Conservation (phyloP, 2,888 invertebrate genomes). For the Azorinus chamasolen region DNA sequence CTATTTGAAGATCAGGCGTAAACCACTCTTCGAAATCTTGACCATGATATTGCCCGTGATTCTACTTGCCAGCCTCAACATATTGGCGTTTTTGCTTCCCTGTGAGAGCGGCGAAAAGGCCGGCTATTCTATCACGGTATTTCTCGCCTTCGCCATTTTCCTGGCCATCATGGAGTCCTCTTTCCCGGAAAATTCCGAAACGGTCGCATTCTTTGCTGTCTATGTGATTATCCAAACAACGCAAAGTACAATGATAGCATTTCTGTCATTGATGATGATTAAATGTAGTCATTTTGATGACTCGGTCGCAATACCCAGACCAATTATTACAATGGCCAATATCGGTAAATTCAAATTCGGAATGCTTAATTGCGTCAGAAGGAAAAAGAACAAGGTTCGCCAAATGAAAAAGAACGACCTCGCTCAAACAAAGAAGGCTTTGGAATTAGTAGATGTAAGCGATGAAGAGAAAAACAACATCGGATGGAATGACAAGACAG, state of each 20-base stretch:
- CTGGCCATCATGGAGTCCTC: conserved; percentile 65
- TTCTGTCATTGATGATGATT: neutral
- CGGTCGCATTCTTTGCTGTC: conserved; percentile 51
- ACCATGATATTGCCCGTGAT: conserved; percentile 67
- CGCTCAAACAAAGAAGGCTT: too few relatives aligned
- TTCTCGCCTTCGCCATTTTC: conserved; percentile 68
- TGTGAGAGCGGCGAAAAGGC: conserved; percentile 68
- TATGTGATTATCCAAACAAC: conserved; percentile 9
- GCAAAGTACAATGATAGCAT: conserved; percentile 16
- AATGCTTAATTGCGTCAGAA: too few relatives aligned
- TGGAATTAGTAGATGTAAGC: too few relatives aligned
- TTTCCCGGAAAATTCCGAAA: conserved; percentile 67
- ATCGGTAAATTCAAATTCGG: too few relatives aligned
- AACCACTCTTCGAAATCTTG: conserved; percentile 65
- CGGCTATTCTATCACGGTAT: conserved; percentile 66
- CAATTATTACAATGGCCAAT: too few relatives aligned
- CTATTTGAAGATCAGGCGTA: conserved; percentile 59
- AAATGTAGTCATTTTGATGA: too few relatives aligned
- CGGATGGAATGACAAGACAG: too few relatives aligned
- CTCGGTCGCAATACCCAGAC: too few relatives aligned
- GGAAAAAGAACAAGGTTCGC: too few relatives aligned
- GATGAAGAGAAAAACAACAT: too few relatives aligned
- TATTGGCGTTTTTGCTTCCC: conserved; percentile 67
- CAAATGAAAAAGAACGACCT: too few relatives aligned
- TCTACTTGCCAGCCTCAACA: conserved; percentile 66